Conservation (phyloP, 2,797 vertebrate genomes). For the Pogonophryne albipinna region DNA sequence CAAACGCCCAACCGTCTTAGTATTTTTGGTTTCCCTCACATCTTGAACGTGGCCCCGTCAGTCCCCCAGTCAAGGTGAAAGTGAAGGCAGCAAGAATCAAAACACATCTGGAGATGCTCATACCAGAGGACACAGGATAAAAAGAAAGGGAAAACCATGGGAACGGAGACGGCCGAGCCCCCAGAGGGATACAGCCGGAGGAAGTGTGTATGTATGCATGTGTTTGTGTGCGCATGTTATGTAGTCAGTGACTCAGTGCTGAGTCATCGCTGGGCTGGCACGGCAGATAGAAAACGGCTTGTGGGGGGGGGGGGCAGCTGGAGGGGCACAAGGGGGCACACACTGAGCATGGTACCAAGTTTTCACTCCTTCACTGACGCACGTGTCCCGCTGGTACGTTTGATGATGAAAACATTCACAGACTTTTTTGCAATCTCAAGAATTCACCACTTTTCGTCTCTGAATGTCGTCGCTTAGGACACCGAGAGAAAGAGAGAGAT, state of each 20-base stretch:
- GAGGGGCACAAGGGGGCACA: slow-evolving; percentile 77
- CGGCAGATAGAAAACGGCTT: slow-evolving; percentile 88
- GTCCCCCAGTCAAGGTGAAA: slow-evolving; percentile 49
- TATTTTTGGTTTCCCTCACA: slow-evolving; percentile 39
- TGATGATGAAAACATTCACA: not conserved
- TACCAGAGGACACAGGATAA: slow-evolving; percentile 55
- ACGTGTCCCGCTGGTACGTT: slow-evolving; percentile 28
- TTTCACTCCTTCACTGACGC: slow-evolving; percentile 59
- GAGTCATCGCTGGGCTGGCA: slow-evolving; percentile 92
- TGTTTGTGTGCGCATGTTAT: slow-evolving; percentile 50
- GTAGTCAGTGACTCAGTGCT: slow-evolving; percentile 83
- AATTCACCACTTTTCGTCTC: slow-evolving; percentile 20
- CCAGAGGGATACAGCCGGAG: slow-evolving; percentile 62
- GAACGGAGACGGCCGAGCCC: slow-evolving; percentile 70
- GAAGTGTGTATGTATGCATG: slow-evolving; percentile 31
- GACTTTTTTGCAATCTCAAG: not conserved
- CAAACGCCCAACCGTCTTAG: slow-evolving; percentile 10
- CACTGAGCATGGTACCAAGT: slow-evolving; percentile 70
- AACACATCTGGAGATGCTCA: slow-evolving; percentile 70
- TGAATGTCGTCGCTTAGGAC: slow-evolving; percentile 27
- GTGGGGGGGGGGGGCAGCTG: slow-evolving; percentile 85
- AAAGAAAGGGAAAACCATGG: slow-evolving; percentile 75
- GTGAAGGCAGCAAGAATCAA: slow-evolving; percentile 50
- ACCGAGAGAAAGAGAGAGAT: slow-evolving; percentile 44
- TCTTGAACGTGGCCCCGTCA: slow-evolving; percentile 18